Evolutionary conservation across 2,888 invertebrate species (phyloP), one percentile per base, ranked within the genome.

Genomic region (Ellobium chinense): DNA sequence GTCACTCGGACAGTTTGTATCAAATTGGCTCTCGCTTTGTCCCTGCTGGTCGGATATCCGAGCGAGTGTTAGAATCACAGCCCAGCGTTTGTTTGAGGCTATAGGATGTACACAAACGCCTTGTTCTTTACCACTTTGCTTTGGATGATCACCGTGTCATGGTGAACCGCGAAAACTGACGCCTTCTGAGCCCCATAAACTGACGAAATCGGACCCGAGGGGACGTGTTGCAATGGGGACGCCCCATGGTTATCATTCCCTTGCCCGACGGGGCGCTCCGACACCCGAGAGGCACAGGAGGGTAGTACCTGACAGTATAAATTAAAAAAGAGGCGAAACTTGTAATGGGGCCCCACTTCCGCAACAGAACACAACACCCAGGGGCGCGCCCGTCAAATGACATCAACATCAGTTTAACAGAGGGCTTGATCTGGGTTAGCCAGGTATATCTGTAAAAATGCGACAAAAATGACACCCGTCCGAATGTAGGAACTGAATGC

Each of bases 81-180:
- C n/a, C 7, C n/a, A 69, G 46, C 68, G 56, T 3, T 54, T 69
- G 69, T 37, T n/a, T 34, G 2, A 36, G 5, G 5, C 1, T 24
- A 24, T 3, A 18, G 37, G 37, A 37, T 1, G n/a, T 37, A 34
- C 34, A 14, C n/a, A 37, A 12, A 3, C 9, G 3, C 24, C 18
- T n/a, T 54, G 54, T 3, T 3, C 29, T 24, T n/a, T 24, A n/a
- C 21, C 60, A 60, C 14, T 60, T 24, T 21, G n/a, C 60, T 24
- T 5, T n/a, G n/a, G n/a, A 9, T 54, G 54, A 27, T 69, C 31
- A 29, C 39, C 54, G 9, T 31, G 31, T 27, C 54, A 54, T 7
- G 54, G 27, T 29, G 69, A 69, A 29, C 68, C n/a, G 69, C 54
- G 69, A 69, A 69, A 69, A 69, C 69, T 54, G 69, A 69, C 31